Evolutionary conservation across 2,797 vertebrate species (phyloP).

Genomic region (Hyperoplus immaculatus): DNA sequence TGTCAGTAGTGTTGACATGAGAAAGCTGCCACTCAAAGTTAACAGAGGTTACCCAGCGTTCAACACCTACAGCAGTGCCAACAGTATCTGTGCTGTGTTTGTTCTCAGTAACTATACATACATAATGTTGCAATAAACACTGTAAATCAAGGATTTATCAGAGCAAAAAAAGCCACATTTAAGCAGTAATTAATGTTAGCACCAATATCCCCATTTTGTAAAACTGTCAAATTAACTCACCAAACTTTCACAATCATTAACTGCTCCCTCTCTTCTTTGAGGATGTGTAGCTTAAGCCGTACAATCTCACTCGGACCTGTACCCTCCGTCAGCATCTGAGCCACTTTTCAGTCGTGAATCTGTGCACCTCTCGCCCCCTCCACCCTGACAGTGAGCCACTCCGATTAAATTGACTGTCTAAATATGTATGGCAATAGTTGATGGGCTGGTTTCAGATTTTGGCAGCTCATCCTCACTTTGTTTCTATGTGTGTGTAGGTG

Average conservation of each 20-base stretch:
- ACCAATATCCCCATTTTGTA: not conserved
- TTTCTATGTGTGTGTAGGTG: slow-evolving; percentile 36
- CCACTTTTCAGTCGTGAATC: slow-evolving; percentile 16
- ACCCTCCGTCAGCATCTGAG: slow-evolving; percentile 24
- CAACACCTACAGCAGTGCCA: slow-evolving; percentile 8
- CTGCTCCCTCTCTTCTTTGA: slow-evolving; percentile 11
- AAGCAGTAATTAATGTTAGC: not conserved
- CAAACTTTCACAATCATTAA: slow-evolving; percentile 35
- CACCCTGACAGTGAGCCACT: slow-evolving; percentile 56
- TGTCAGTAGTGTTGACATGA: slow-evolving; percentile 1
- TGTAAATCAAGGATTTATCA: not conserved
- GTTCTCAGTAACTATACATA: not conserved
- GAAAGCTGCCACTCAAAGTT: not conserved
- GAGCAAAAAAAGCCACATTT: not conserved
- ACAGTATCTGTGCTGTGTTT: not conserved
- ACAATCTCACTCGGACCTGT: slow-evolving; percentile 24
- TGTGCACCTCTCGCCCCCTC: slow-evolving; percentile 18
- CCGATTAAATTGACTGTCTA: slow-evolving; percentile 67
- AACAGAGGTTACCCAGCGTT: not conserved
- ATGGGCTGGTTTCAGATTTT: slow-evolving; percentile 79
- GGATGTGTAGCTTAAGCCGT: slow-evolving; percentile 21
- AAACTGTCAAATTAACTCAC: slow-evolving; percentile 59
- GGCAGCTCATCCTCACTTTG: slow-evolving; percentile 66
- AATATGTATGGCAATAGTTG: slow-evolving; percentile 70
- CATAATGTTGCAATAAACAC: not conserved